Evolutionary conservation across 2,888 invertebrate genomes (phyloP).

Genomic region (Ophion ellenae): DNA sequence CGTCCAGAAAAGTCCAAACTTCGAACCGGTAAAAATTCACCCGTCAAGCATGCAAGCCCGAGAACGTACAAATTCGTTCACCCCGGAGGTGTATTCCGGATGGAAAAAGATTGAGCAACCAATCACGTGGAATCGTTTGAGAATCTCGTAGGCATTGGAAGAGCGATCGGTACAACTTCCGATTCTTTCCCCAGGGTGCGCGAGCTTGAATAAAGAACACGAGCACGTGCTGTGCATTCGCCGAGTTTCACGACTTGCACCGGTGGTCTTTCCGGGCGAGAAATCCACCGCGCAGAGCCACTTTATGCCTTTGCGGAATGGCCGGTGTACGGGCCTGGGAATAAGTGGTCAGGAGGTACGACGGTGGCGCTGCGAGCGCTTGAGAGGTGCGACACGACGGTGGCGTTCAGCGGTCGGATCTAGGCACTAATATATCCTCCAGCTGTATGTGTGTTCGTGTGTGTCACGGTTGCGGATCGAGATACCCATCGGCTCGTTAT

Average conservation of each 20-base stretch:
- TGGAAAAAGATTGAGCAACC: no score
- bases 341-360: conserved; percentile 50
- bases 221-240: conserved; percentile 70
- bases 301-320: conserved; percentile 68
- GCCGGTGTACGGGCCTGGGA: conserved; percentile 64
- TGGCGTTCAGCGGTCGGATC: conserved; percentile 17
- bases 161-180: background rate
- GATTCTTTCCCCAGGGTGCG: conserved; percentile 9
- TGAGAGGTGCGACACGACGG: conserved; percentile 16
- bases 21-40: no score
- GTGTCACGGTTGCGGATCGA: conserved; percentile 71
- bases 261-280: conserved; percentile 8
- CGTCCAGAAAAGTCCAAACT: no score
- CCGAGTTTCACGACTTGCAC: conserved; percentile 58
- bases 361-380: conserved; percentile 28
- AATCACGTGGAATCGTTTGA: background rate
- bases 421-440: conserved; percentile 36
- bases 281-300: conserved; percentile 61
- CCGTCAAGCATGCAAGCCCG: no score
- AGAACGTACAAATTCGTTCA: no score
- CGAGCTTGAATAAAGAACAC: conserved; percentile 65
- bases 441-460: background rate
- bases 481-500: conserved; percentile 80
- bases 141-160: background rate
- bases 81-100: no score